Evolutionary conservation across 2,797 vertebrate genomes (phyloP).

Genomic region (Lepidocolaptes lacrymiger): DNA sequence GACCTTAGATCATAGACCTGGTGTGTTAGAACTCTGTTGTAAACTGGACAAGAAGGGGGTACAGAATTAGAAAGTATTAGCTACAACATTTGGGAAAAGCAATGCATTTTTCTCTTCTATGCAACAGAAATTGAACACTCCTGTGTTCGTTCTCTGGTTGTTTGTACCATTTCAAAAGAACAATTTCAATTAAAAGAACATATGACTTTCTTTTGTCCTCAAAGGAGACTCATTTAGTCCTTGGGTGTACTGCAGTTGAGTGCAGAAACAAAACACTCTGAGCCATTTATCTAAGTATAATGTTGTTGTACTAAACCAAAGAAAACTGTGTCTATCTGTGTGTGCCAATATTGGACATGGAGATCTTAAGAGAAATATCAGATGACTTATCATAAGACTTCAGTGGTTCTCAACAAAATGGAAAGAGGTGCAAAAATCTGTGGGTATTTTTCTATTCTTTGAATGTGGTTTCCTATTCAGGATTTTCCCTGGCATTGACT

Average conservation of each 20-base stretch:
- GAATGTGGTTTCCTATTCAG: background rate
- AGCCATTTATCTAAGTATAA: background rate
- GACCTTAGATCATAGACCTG: background rate
- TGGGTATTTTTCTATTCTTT: background rate
- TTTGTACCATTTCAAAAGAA: background rate
- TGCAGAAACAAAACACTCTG: background rate
- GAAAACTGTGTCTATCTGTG: background rate
- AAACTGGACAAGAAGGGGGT: background rate
- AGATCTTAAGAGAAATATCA: background rate
- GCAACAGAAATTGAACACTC: background rate
- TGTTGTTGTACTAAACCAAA: background rate
- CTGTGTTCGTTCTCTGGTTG: background rate
- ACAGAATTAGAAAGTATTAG: background rate
- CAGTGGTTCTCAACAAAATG: background rate
- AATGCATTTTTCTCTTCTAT: background rate
- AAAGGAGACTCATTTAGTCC: background rate
- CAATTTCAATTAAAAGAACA: conserved; percentile 13
- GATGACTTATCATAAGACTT: background rate
- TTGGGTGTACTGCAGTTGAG: background rate
- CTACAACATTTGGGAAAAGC: background rate
- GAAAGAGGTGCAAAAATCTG: background rate
- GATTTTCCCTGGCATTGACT: background rate
- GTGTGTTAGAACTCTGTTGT: background rate
- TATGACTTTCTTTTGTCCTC: background rate
- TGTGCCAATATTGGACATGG: background rate